These are phyloP conservation scores for Tachypleus tridentatus DNA, from an alignment of 1,140 invertebrate genomes.

Conservation along the genomic window DNA sequence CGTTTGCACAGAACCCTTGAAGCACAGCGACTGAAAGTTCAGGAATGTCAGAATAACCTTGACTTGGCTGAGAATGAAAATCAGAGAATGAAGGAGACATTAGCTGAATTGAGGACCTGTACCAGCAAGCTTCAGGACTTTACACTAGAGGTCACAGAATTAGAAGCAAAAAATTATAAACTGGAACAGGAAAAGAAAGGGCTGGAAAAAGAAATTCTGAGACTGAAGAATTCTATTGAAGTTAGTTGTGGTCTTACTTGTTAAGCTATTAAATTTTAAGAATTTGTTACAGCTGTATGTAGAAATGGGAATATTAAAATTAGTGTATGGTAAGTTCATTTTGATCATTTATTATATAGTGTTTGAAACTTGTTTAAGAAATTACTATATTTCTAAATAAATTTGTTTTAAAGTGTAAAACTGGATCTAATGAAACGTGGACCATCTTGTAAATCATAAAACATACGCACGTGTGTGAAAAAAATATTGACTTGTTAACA, in stretches of 20 bases:
- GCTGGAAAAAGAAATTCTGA: slow-evolving; percentile 45
- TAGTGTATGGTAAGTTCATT: too few species aligned
- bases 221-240: slow-evolving; percentile 56
- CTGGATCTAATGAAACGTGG: too few species aligned
- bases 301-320: too few species aligned
- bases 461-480: too few species aligned
- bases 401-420: too few species aligned
- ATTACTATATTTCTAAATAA: too few species aligned
- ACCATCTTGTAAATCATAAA: too few species aligned
- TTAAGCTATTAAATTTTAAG: too few species aligned
- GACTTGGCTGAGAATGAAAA: slow-evolving; percentile 38
- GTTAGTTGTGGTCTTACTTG: slow-evolving; percentile 10
- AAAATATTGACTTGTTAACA: too few species aligned
- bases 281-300: too few species aligned
- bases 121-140: slow-evolving; percentile 37
- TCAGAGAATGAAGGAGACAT: slow-evolving; percentile 35
- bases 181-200: slow-evolving; percentile 37
- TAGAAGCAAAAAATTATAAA: slow-evolving; percentile 36
- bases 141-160: slow-evolving; percentile 36
- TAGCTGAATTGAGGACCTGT: slow-evolving; percentile 37
- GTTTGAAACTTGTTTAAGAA: too few species aligned
- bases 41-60: slow-evolving; percentile 57
- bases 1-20: slow-evolving; percentile 45
- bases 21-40: slow-evolving; percentile 44
- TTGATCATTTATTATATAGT: too few species aligned